phyloP scores from a whole-genome alignment of 1,140 invertebrate genomes.

The Caenorhabditis inopinata region DNA sequence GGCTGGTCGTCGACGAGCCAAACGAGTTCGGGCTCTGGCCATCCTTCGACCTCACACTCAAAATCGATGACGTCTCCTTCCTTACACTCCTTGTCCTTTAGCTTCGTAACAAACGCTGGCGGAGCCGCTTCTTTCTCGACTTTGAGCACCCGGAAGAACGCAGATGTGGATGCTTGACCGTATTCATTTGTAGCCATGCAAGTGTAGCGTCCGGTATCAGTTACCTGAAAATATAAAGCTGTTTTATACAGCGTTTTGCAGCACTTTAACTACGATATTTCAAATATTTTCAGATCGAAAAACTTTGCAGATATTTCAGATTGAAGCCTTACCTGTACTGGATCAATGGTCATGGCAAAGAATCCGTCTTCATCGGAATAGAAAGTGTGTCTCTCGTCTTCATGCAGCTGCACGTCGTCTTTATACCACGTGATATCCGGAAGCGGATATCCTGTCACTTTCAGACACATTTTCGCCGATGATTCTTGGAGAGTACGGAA shows the following conservation, averaged over 20 bases:
- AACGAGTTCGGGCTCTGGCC: constrained; percentile 64
- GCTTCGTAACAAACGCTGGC: constrained; percentile 54
- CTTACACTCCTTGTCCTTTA: constrained; percentile 59
- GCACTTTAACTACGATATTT: too few species aligned
- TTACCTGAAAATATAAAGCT: constrained; percentile 58
- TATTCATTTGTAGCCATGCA: constrained; percentile 75
- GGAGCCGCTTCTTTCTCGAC: constrained; percentile 64
- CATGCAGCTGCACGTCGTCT: constrained; percentile 76
- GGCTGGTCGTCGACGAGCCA: constrained; percentile 65
- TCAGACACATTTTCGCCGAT: constrained; percentile 89
- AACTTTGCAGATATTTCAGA: background rate
- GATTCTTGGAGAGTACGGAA: constrained; percentile 78
- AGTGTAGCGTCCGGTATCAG: constrained; percentile 84
- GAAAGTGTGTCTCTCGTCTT: constrained; percentile 75
- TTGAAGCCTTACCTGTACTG: constrained; percentile 71
- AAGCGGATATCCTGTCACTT: constrained; percentile 88
- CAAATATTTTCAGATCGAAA: background rate
- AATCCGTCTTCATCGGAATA: constrained; percentile 80
- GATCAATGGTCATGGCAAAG: constrained; percentile 85
- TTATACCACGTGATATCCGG: constrained; percentile 86
- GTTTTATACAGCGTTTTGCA: background rate
- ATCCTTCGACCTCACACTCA: constrained; percentile 65
- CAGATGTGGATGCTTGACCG: constrained; percentile 64
- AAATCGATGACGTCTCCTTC: constrained; percentile 65
- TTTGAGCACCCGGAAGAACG: constrained; percentile 64